Percentiles rank a stretch among this genome's conserved stretches.
These are phyloP conservation scores for Hypsibius dujardini DNA, from an alignment of 1,140 invertebrate genomes.

Conservation along the genomic window DNA sequence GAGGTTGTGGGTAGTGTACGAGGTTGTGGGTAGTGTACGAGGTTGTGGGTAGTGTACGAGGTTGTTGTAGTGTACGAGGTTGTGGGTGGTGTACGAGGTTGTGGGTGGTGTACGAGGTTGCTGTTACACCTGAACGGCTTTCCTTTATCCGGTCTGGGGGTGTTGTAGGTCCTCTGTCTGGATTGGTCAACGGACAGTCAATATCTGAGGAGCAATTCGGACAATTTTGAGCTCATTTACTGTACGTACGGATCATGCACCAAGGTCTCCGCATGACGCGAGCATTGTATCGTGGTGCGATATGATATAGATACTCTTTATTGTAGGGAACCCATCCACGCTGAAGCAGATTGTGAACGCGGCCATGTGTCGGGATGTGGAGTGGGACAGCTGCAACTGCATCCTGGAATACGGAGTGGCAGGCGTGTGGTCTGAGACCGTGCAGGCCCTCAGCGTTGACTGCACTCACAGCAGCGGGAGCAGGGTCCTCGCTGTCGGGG, in stretches of 20 bases:
- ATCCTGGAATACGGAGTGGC: slow-evolving; percentile 50
- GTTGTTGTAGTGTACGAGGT: no score
- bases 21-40: no score
- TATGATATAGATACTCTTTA: slow-evolving; percentile 21
- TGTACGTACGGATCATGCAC: slow-evolving; percentile 49
- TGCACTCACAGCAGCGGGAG: neutral
- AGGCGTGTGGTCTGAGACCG: slow-evolving; percentile 24
- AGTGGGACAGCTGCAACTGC: slow-evolving; percentile 63
- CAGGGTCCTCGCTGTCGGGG: slow-evolving; percentile 53
- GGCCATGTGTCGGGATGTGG: slow-evolving; percentile 50
- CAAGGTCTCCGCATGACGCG: no score
- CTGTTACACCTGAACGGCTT: no score
- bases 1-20: no score
- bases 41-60: no score
- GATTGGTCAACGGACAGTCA: slow-evolving; percentile 73
- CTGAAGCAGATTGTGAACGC: slow-evolving; percentile 61
- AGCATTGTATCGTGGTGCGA: no score
- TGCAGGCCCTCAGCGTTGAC: slow-evolving; percentile 15
- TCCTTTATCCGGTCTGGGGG: no score
- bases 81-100: no score
- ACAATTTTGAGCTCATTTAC: slow-evolving; percentile 71
- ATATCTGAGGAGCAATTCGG: slow-evolving; percentile 67
- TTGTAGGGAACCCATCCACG: slow-evolving; percentile 62
- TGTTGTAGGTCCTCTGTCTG: slow-evolving; percentile 34
- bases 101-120: no score